A percentile compares a stretch with the other conserved stretches of the same genome.
Evolutionary conservation across 2,113 vertebrate genomes (phyloP).

Genomic region (Zingel zingel): DNA sequence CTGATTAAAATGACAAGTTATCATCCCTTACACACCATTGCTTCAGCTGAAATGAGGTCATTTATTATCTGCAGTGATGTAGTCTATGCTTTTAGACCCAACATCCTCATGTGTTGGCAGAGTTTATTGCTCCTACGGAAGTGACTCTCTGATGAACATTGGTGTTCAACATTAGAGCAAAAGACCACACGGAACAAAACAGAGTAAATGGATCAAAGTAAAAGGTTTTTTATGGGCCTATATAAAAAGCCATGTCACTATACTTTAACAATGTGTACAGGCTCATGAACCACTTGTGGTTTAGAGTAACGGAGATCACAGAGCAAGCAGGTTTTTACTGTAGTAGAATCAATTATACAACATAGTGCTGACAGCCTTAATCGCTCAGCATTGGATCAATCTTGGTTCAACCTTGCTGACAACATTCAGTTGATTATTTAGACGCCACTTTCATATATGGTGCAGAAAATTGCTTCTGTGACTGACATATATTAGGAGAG

Average conservation of each 20-base stretch:
- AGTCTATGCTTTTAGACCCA: slow-evolving; percentile 22
- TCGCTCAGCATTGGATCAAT: neutral
- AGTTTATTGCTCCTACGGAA: slow-evolving; percentile 23
- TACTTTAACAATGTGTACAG: neutral
- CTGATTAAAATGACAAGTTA: neutral
- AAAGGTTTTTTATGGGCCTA: neutral
- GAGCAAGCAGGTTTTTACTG: slow-evolving; percentile 1
- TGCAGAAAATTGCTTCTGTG: neutral
- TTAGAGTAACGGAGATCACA: neutral
- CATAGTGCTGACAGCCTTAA: neutral
- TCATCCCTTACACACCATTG: neutral
- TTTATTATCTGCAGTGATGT: slow-evolving; percentile 19
- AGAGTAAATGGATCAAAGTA: neutral
- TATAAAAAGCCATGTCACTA: neutral
- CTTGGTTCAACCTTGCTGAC: neutral
- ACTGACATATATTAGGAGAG: neutral
- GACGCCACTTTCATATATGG: neutral
- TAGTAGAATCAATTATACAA: neutral
- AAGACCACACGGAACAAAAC: neutral
- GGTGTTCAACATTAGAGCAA: slow-evolving; percentile 27
- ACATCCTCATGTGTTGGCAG: slow-evolving; percentile 42
- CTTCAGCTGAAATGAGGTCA: slow-evolving; percentile 18
- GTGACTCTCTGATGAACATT: slow-evolving; percentile 46
- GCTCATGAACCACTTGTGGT: neutral
- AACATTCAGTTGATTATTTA: neutral